phyloP scores from a whole-genome alignment of 2,113 vertebrate genomes.

The Pagrus major region DNA sequence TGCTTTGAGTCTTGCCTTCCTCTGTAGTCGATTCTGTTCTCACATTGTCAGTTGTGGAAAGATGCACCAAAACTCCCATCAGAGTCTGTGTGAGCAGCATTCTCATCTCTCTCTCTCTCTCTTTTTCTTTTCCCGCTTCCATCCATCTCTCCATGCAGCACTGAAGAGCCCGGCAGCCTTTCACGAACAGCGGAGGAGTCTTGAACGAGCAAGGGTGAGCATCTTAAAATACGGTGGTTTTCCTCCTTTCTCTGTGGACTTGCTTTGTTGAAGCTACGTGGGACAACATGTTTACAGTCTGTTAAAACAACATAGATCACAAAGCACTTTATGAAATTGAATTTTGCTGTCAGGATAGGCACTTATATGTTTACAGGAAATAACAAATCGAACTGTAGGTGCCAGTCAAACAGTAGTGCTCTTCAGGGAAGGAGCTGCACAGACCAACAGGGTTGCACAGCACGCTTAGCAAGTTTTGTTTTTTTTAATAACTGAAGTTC shows the following conservation, averaged over 20 bases:
- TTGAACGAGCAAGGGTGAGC: conserved; percentile 86
- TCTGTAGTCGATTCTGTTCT: conserved; percentile 33
- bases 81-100: neutral
- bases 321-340: neutral
- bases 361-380: neutral
- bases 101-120: conserved; percentile 2
- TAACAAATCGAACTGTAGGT: neutral
- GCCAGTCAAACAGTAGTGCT: neutral
- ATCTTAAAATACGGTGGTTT: neutral
- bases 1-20: conserved; percentile 65
- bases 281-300: neutral
- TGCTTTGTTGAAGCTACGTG: neutral
- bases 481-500: neutral
- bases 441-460: neutral
- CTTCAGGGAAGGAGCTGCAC: neutral
- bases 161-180: conserved; percentile 95
- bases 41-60: conserved; percentile 6
- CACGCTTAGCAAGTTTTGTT: neutral
- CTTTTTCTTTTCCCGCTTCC: neutral
- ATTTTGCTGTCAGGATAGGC: neutral
- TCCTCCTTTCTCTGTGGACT: neutral
- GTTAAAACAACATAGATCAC: neutral
- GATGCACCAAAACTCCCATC: conserved; percentile 11
- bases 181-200: conserved; percentile 85
- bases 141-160: conserved; percentile 83